phyloP scores from a whole-genome alignment of 2,888 invertebrate species.

The Creontiades dilutus region DNA sequence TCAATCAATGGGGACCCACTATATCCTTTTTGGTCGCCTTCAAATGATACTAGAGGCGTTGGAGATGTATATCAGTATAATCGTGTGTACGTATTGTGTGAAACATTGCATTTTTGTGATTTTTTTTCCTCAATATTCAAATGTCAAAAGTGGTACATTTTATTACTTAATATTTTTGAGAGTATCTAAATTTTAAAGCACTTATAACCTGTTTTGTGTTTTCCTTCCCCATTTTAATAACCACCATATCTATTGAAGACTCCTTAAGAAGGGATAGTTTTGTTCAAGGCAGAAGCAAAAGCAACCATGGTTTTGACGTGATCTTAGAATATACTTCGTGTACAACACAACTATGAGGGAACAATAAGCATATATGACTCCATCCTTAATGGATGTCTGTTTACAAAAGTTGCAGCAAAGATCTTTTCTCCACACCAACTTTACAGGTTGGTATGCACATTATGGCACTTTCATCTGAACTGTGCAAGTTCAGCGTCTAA shows the following conservation, averaged over 20 bases:
- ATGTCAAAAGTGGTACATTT: background rate
- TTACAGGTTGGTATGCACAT: no score
- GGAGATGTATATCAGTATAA: slow-evolving; percentile 44
- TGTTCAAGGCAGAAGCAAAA: background rate
- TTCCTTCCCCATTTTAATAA: no score
- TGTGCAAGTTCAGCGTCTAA: no score
- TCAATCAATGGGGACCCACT: background rate
- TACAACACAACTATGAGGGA: no score
- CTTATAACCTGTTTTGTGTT: background rate
- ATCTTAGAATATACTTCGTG: background rate
- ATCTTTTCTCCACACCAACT: no score
- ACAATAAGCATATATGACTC: no score
- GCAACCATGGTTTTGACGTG: background rate
- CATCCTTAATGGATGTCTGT: no score
- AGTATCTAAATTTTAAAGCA: background rate
- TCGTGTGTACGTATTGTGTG: background rate
- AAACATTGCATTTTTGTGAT: slow-evolving; percentile 29
- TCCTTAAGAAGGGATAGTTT: no score
- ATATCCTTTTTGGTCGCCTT: background rate
- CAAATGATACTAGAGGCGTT: slow-evolving; percentile 30
- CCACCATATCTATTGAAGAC: no score
- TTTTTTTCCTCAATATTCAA: slow-evolving; percentile 8
- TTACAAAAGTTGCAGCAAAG: no score
- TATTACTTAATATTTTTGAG: slow-evolving; percentile 8
- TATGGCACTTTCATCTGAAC: no score